A percentile compares a stretch with the other conserved stretches of the same genome.
These are phyloP conservation scores for Bombus pascuorum DNA, from an alignment of 1,140 invertebrate species.

Conservation along the genomic window DNA sequence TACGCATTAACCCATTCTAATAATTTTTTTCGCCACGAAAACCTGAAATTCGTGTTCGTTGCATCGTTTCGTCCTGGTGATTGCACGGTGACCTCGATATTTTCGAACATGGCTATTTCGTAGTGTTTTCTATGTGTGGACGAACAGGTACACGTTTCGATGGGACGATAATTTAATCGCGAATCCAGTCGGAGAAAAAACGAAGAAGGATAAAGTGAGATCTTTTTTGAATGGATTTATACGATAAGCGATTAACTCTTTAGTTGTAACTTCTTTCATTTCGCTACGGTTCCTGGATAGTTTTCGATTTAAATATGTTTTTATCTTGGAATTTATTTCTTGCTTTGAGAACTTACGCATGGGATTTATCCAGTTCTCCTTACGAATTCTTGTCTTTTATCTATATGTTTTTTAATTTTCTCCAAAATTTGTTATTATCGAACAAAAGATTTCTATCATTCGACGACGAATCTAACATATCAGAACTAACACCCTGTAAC, in stretches of 20 bases:
- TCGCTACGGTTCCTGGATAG: background rate
- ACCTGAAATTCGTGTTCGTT: constrained; percentile 63
- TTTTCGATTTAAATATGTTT: too few relatives aligned
- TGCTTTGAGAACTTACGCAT: too few relatives aligned
- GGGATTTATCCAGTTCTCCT: too few relatives aligned
- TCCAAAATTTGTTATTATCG: too few relatives aligned
- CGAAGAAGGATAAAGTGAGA: background rate
- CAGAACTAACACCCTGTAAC: too few relatives aligned
- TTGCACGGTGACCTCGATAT: constrained; percentile 2
- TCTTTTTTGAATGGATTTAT: background rate
- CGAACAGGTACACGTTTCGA: background rate
- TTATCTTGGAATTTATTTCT: background rate
- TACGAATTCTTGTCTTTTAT: too few relatives aligned
- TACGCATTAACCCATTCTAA: constrained; percentile 63
- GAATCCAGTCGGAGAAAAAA: background rate
- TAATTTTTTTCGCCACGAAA: constrained; percentile 39
- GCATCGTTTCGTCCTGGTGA: background rate
- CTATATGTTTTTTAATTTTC: too few relatives aligned
- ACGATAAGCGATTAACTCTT: background rate
- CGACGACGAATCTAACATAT: too few relatives aligned
- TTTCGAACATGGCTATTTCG: background rate
- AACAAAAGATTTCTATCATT: too few relatives aligned
- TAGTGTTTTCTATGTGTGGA: background rate
- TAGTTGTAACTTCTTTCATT: background rate
- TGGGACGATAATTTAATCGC: background rate